Conservation (phyloP, 2,888 invertebrate genomes). For the Caradrina clavipalpis region DNA sequence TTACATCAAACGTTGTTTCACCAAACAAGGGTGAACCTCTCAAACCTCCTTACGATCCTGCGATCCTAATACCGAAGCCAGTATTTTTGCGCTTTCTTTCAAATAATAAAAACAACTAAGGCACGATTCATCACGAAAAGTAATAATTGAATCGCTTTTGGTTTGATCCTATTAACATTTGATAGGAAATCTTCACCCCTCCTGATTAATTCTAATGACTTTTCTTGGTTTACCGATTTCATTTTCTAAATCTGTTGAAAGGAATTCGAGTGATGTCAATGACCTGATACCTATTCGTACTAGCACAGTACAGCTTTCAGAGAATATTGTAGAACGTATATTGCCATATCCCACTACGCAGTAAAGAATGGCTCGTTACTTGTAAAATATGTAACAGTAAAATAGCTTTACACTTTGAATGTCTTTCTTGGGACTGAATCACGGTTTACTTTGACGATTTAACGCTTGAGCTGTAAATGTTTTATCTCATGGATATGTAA, state of each 20-base stretch:
- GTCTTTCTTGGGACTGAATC: constrained; percentile 4
- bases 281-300: background rate
- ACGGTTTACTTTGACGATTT: background rate
- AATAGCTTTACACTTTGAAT: constrained; percentile 11
- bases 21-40: no score
- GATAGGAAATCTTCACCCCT: background rate
- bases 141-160: constrained; percentile 12
- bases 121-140: background rate
- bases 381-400: constrained; percentile 21
- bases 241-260: constrained; percentile 12
- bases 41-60: constrained; percentile 4
- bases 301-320: constrained; percentile 11
- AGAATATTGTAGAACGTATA: constrained; percentile 7
- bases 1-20: no score
- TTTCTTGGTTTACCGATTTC: constrained; percentile 12
- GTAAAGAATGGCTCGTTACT: constrained; percentile 4
- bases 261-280: constrained; percentile 21
- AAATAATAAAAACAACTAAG: background rate
- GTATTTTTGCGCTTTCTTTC: background rate
- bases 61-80: background rate
- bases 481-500: background rate
- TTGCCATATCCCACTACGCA: constrained; percentile 8
- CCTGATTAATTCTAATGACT: constrained; percentile 25
- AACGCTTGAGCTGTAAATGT: background rate
- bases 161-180: constrained; percentile 18